Conservation (phyloP, 1,140 invertebrate species). For the Leptopilina clavipes region DNA sequence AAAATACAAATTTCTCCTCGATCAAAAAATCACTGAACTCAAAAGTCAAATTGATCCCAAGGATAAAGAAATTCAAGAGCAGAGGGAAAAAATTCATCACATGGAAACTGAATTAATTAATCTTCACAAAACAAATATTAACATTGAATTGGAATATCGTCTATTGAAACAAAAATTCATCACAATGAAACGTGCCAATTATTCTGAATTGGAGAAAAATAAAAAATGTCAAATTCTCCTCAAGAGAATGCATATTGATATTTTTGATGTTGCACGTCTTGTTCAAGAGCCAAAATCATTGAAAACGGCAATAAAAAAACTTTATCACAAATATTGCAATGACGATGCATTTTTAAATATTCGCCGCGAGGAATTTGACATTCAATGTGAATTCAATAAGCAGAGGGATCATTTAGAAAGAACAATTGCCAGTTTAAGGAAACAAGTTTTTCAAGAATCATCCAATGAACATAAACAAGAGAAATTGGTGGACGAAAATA, state of each 20-base stretch:
- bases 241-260: slow-evolving; percentile 85
- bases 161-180: slow-evolving; percentile 85
- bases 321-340: slow-evolving; percentile 86
- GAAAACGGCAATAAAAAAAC: slow-evolving; percentile 83
- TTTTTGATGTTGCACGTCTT: slow-evolving; percentile 83
- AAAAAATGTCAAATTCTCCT: slow-evolving; percentile 81
- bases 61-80: slow-evolving; percentile 85
- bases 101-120: slow-evolving; percentile 84
- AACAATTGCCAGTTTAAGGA: slow-evolving; percentile 79
- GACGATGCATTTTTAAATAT: slow-evolving; percentile 79
- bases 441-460: slow-evolving; percentile 75
- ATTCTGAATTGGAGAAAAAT: slow-evolving; percentile 79
- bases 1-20: slow-evolving; percentile 92
- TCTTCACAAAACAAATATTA: slow-evolving; percentile 80
- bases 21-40: slow-evolving; percentile 91
- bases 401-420: slow-evolving; percentile 87
- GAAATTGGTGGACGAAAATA: slow-evolving; percentile 82
- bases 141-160: slow-evolving; percentile 82
- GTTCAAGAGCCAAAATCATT: slow-evolving; percentile 86
- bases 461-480: slow-evolving; percentile 68
- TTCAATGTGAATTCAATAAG: slow-evolving; percentile 84
- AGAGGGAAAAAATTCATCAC: slow-evolving; percentile 86
- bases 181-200: slow-evolving; percentile 81
- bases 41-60: slow-evolving; percentile 90
- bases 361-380: slow-evolving; percentile 81